phyloP scores from a whole-genome alignment of 2,113 vertebrate species.

The Rhinoderma darwinii region DNA sequence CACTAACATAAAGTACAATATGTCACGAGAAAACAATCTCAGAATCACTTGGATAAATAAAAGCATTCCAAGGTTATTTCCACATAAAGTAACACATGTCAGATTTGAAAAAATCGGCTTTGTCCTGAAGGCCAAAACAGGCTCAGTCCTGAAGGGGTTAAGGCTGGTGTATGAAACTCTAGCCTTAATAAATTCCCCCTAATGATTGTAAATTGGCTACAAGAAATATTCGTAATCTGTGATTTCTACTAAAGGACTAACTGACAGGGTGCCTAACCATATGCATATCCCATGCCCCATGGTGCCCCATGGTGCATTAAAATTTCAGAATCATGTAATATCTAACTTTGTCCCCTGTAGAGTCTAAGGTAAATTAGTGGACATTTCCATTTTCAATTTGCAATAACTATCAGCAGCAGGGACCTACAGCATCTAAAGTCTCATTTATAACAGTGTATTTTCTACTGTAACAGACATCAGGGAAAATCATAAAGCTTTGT shows the following conservation, averaged over 20 bases:
- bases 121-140: too few species aligned
- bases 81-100: too few species aligned
- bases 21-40: too few species aligned
- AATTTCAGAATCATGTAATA: not conserved
- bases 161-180: too few species aligned
- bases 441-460: not conserved
- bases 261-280: not conserved
- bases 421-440: not conserved
- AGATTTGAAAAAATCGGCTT: too few species aligned
- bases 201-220: too few species aligned
- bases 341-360: not conserved
- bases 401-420: not conserved
- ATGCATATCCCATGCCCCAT: not conserved
- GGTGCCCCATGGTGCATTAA: not conserved
- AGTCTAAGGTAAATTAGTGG: not conserved
- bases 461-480: not conserved
- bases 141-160: too few species aligned
- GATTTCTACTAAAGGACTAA: not conserved
- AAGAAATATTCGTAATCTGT: not conserved
- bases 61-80: too few species aligned
- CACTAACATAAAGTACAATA: too few species aligned
- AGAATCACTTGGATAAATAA: too few species aligned
- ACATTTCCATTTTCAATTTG: not conserved
- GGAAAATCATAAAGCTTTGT: not conserved
- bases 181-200: too few species aligned